Evolutionary conservation across 2,888 invertebrate genomes (phyloP), one percentile per base, ranked within the genome.

Genomic region (Apotomis turbidana): DNA sequence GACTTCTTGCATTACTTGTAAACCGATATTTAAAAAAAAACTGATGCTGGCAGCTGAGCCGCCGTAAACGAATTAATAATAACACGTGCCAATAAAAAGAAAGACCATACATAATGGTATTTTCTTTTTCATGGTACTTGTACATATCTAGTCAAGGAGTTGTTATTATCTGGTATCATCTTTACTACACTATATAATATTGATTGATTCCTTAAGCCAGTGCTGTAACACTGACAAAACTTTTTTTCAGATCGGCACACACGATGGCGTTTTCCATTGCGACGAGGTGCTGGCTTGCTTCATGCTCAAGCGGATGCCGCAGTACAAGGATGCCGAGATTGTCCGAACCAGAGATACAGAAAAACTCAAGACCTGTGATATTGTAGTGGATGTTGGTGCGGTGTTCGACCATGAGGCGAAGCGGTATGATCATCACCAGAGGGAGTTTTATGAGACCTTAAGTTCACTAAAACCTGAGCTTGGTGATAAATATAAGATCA

Each of bases 371-470:
- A 94, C 94, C 1, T 99, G 99, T 90, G 98, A 99, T 83, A 95
- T 99, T 77, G 98, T 99, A 0, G 96, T 99, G 0, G 99, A 99
- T 91, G 99, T 99, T 4, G 99, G 99, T 3, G 97, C 95, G 0
- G 94, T 94, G 13, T 99, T 97, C 87, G 95, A 99, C 87, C 96
- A 96, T 69, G 90, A 91, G 0, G 95, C 86, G 72, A 95, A 96
- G 74, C 94, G 97, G 75, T 99, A 97, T 88, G 99, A 99, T 87
- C 99, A 99, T 87, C 99, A 99, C 87, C 99, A 99, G 90, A 95
- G 95, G 71, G 94, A 94, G 15, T 97, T 97, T 80, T 89, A 90
- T 57, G 95, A 96, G 60, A 95, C 96, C 0, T 89, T 97, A 55
- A 95, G 95, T 74, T 92, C 94, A 0, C 80, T 97, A 12, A 88